Conservation (phyloP, 2,888 invertebrate genomes). For the Nemoura dubitans region DNA sequence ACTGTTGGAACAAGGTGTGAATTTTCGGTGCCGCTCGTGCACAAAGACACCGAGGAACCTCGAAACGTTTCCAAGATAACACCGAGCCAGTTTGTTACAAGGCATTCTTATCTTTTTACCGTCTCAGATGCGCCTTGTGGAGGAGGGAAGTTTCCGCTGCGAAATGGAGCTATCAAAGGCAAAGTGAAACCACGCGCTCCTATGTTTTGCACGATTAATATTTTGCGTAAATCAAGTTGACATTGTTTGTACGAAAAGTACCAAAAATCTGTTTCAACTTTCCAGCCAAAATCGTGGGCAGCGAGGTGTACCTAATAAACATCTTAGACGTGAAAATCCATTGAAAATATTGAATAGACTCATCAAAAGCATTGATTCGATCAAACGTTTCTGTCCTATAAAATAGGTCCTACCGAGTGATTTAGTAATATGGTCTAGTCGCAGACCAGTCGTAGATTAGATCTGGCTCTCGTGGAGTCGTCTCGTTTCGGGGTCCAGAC, state of each 20-base stretch:
- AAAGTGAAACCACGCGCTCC: neutral
- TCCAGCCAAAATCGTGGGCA: neutral
- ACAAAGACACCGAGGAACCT: conserved; percentile 18
- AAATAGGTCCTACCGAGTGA: neutral
- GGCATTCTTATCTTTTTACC: conserved; percentile 24
- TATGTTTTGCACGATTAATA: neutral
- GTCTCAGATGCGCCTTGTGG: neutral
- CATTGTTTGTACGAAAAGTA: neutral
- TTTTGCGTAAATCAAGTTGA: neutral
- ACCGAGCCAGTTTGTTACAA: conserved; percentile 14
- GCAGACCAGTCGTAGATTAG: conserved; percentile 17
- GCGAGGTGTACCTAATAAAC: neutral
- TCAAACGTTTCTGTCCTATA: neutral
- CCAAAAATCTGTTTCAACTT: neutral
- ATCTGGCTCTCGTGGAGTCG: no score
- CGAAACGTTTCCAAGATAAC: conserved; percentile 14
- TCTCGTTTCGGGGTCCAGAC: conserved; percentile 1
- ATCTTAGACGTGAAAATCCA: neutral
- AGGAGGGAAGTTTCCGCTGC: neutral
- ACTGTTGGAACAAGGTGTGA: conserved; percentile 35
- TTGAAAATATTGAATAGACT: conserved; percentile 18
- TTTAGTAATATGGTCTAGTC: neutral
- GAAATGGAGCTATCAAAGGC: neutral
- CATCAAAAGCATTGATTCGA: neutral
- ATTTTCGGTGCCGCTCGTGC: neutral